These are phyloP conservation scores for Gymnoscelis rufifasciata DNA, from an alignment of 2,888 invertebrate species.

Conservation along the genomic window DNA sequence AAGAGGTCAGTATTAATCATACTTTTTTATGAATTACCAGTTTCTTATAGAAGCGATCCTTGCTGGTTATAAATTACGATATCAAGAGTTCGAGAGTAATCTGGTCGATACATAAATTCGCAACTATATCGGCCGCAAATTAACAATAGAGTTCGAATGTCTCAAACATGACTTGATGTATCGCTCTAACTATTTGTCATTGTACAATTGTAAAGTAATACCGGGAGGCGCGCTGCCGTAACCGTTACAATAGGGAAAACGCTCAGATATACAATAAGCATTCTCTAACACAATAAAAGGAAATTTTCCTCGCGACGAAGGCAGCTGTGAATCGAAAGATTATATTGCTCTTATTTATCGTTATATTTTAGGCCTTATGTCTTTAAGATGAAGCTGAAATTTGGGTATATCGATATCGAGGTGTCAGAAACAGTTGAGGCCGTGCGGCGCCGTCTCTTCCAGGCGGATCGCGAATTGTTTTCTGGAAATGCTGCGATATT, in stretches of 20 bases:
- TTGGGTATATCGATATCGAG: conserved; percentile 36
- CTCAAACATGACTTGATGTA: conserved; percentile 50
- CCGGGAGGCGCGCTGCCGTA: conserved; percentile 47
- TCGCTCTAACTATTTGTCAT: conserved; percentile 65
- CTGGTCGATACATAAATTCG: conserved; percentile 28
- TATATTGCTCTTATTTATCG: conserved; percentile 39
- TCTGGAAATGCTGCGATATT: conserved; percentile 35
- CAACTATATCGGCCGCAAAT: conserved; percentile 30
- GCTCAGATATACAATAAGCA: conserved; percentile 68
- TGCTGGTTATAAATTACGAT: no score
- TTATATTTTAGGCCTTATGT: conserved; percentile 50
- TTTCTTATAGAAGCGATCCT: no score
- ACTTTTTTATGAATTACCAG: background rate
- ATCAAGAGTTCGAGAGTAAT: conserved; percentile 28
- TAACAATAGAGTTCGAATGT: conserved; percentile 45
- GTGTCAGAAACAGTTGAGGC: conserved; percentile 42
- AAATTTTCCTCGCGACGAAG: conserved; percentile 57
- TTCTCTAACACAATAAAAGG: conserved; percentile 71
- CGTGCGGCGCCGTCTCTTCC: conserved; percentile 47
- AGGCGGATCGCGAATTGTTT: conserved; percentile 42
- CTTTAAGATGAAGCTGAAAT: conserved; percentile 35
- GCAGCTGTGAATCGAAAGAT: conserved; percentile 49
- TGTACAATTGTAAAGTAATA: conserved; percentile 59
- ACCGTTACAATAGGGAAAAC: conserved; percentile 60
- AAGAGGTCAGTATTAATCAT: conserved; percentile 88